phyloP scores from a whole-genome alignment of 2,888 invertebrate genomes.

The Periphyllus acericola region DNA sequence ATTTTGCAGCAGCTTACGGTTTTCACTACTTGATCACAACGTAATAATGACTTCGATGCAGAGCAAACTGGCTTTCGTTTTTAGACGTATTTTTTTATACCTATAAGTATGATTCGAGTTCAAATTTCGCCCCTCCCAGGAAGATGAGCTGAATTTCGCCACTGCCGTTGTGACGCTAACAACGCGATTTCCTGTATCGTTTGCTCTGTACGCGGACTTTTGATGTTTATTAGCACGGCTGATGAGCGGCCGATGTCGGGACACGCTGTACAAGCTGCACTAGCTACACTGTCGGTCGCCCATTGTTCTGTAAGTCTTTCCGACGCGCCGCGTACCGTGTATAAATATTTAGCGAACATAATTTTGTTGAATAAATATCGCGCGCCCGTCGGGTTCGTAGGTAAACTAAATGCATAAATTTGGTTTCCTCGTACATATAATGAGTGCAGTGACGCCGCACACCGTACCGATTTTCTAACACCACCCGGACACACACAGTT shows the following conservation, averaged over 20 bases:
- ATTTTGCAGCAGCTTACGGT: too few species aligned
- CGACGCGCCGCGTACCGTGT: not conserved
- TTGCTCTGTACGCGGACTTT: not conserved
- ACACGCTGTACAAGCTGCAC: not conserved
- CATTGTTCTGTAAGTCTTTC: not conserved
- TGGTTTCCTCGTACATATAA: not conserved
- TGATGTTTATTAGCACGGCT: not conserved
- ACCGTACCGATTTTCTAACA: not conserved
- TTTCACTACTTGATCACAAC: too few species aligned
- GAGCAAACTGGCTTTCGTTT: too few species aligned
- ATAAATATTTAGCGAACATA: not conserved
- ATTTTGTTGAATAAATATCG: not conserved
- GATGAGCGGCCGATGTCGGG: not conserved
- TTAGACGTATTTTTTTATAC: too few species aligned
- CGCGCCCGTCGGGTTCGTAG: not conserved
- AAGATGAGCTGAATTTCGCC: too few species aligned
- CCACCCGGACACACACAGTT: not conserved
- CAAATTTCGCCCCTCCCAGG: too few species aligned
- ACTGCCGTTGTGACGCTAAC: too few species aligned
- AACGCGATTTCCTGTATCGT: too few species aligned
- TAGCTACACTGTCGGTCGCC: too few species aligned
- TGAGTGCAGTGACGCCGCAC: too few species aligned
- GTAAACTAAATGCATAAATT: slow-evolving; percentile 8
- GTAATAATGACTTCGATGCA: too few species aligned
- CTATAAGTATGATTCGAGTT: too few species aligned